A percentile compares a stretch with the other conserved stretches of the same genome.
phyloP scores from a whole-genome alignment of 2,113 vertebrate genomes.

The Penelope pileata region DNA sequence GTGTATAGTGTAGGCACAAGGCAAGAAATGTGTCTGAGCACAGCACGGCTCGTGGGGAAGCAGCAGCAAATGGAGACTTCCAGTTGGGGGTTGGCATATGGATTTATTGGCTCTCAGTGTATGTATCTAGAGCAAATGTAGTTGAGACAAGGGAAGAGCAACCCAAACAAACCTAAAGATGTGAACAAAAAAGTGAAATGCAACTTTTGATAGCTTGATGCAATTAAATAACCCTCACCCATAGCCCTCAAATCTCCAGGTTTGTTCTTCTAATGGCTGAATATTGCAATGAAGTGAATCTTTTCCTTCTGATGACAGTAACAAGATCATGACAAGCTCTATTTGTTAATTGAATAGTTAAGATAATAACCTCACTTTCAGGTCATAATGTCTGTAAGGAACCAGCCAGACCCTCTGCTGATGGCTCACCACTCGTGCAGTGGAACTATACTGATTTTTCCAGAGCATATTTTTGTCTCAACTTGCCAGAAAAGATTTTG shows the following conservation, averaged over 20 bases:
- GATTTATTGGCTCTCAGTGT: neutral
- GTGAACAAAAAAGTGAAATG: neutral
- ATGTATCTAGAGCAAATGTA: neutral
- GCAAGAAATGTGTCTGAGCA: neutral
- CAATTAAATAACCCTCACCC: fast-evolving
- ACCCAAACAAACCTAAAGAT: constrained; percentile 7
- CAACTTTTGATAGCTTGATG: neutral
- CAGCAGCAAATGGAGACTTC: neutral
- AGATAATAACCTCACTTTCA: neutral
- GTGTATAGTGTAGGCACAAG: neutral
- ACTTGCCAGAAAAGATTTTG: neutral
- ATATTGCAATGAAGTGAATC: neutral
- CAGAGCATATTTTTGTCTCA: neutral
- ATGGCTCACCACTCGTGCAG: fast-evolving
- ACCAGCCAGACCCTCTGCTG: neutral
- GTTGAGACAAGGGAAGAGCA: neutral
- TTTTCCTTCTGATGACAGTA: neutral
- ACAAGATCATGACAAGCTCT: neutral
- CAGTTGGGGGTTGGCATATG: neutral
- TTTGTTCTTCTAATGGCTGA: neutral
- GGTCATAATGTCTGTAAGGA: fast-evolving
- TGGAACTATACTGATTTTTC: neutral
- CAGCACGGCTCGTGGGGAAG: neutral
- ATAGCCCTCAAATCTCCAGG: neutral
- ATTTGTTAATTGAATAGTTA: neutral